phyloP scores from a whole-genome alignment of 2,113 vertebrate genomes.

The Paraplagusia blochii region DNA sequence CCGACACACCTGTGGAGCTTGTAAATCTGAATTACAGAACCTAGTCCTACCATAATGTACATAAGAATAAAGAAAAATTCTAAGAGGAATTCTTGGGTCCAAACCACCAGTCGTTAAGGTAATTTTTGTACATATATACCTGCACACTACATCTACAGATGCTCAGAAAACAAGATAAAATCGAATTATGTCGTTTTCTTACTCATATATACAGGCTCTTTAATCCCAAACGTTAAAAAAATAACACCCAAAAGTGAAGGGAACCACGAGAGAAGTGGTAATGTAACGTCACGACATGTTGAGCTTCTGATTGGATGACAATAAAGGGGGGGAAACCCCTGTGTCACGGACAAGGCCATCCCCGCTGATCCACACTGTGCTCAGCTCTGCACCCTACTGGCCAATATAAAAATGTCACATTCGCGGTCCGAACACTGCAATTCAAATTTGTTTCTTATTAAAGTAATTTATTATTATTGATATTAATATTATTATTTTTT shows the following conservation, averaged over 20 bases:
- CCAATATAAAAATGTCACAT: constrained; percentile 30
- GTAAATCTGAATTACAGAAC: too few relatives aligned
- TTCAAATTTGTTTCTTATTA: background rate
- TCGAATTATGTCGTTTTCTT: background rate
- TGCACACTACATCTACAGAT: too few relatives aligned
- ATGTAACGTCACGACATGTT: constrained; percentile 37
- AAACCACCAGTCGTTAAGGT: too few relatives aligned
- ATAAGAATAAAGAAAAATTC: too few relatives aligned
- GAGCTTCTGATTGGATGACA: constrained; percentile 55
- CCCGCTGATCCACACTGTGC: background rate
- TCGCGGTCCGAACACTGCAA: constrained; percentile 2
- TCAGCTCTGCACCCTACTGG: constrained; percentile 18
- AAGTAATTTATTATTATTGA: background rate
- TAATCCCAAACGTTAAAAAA: background rate
- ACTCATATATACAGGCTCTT: background rate
- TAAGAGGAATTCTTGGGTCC: too few relatives aligned
- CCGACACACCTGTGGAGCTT: too few relatives aligned
- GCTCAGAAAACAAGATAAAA: background rate
- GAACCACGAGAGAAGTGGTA: constrained; percentile 32
- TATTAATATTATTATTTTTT: background rate
- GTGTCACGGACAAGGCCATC: constrained; percentile 24
- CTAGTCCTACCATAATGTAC: too few relatives aligned
- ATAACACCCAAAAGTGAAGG: constrained; percentile 13
- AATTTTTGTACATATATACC: too few relatives aligned
- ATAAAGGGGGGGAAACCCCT: constrained; percentile 52